Percentiles rank a stretch among this genome's conserved stretches.
These are phyloP conservation scores for Galerucella calmariensis DNA, from an alignment of 2,888 invertebrate genomes.

Conservation along the genomic window DNA sequence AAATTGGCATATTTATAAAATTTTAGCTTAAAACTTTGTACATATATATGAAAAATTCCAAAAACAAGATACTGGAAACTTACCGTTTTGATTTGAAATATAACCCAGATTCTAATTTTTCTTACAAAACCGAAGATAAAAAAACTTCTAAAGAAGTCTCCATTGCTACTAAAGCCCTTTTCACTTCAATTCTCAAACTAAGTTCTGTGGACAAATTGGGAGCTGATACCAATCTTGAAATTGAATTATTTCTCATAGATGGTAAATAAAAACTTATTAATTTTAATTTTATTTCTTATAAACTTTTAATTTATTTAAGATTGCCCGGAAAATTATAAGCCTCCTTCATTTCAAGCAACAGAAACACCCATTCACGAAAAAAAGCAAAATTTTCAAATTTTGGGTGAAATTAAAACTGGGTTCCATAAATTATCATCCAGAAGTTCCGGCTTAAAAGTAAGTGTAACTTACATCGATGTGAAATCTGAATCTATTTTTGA, in stretches of 20 bases:
- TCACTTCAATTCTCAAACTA: conserved; percentile 32
- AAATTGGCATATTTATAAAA: too few species aligned
- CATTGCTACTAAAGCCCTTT: conserved; percentile 26
- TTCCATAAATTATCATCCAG: conserved; percentile 34
- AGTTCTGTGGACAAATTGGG: conserved; percentile 20
- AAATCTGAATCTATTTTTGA: too few species aligned
- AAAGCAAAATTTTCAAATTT: neutral
- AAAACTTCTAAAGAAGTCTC: conserved; percentile 27
- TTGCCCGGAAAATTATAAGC: conserved; percentile 34
- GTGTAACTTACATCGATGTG: neutral
- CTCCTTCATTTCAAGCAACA: conserved; percentile 31
- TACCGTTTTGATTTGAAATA: conserved; percentile 40
- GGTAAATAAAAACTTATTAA: conserved; percentile 20
- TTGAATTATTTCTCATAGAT: conserved; percentile 35
- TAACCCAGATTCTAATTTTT: conserved; percentile 28
- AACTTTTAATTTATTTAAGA: conserved; percentile 29
- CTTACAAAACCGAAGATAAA: conserved; percentile 16
- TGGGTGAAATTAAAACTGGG: conserved; percentile 33
- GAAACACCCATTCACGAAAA: conserved; percentile 14
- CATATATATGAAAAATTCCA: conserved; percentile 29
- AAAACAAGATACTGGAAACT: conserved; percentile 28
- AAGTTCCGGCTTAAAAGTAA: neutral
- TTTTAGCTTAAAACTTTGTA: conserved; percentile 37
- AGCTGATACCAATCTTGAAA: conserved; percentile 14
- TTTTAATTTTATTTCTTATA: neutral